Conservation (phyloP, 1,140 invertebrate species). For the Pissodes strobi region DNA sequence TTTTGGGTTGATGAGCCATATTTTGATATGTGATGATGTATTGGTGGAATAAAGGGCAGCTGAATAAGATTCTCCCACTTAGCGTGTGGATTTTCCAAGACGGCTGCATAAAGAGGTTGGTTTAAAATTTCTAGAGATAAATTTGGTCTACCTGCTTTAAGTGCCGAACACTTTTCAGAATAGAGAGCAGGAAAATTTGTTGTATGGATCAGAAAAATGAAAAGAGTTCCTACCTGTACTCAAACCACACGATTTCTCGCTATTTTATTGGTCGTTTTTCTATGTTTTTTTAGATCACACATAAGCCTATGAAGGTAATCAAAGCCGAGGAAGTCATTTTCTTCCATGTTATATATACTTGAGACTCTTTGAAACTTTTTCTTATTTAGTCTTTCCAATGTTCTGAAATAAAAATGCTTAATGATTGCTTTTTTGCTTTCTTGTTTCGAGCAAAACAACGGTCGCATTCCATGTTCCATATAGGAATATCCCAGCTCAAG, state of each 20-base stretch:
- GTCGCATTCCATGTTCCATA: too few species aligned
- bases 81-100: too few species aligned
- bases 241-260: too few species aligned
- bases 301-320: background rate
- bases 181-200: background rate
- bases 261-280: too few species aligned
- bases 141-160: conserved; percentile 20
- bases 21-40: too few species aligned
- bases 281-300: conserved; percentile 10
- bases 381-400: conserved; percentile 4
- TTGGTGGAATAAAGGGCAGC: conserved; percentile 1
- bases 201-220: conserved; percentile 5
- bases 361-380: conserved; percentile 6
- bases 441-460: background rate
- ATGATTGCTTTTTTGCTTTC: too few species aligned
- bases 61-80: too few species aligned
- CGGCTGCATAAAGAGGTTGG: too few species aligned
- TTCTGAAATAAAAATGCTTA: too few species aligned
- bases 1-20: too few species aligned
- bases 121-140: conserved; percentile 5
- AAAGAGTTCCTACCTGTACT: too few species aligned
- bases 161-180: conserved; percentile 10
- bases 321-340: background rate
- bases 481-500: background rate
- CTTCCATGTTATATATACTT: background rate